Evolutionary conservation across 2,888 invertebrate genomes (phyloP).

Genomic region (Rhingia campestris): DNA sequence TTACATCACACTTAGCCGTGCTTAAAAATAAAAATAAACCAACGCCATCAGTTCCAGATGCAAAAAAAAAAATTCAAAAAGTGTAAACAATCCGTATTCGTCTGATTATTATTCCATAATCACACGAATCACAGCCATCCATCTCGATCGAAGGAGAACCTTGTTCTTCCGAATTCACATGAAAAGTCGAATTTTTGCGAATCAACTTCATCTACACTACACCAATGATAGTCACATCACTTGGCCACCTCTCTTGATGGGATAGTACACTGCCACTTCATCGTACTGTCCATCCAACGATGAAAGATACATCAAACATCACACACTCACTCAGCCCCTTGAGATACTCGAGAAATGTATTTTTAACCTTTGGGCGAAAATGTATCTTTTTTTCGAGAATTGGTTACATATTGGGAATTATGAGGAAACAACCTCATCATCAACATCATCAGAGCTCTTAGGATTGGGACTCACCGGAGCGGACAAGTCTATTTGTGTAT

Average conservation of each 20-base stretch:
- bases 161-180: conserved; percentile 15
- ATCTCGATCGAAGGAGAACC: conserved; percentile 24
- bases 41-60: background rate
- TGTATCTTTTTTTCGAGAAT: conserved; percentile 4
- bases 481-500: conserved; percentile 4
- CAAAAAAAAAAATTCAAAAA: conserved; percentile 10
- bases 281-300: background rate
- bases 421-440: conserved; percentile 43
- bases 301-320: conserved; percentile 1
- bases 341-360: conserved; percentile 25
- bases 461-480: conserved; percentile 36
- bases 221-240: conserved; percentile 11
- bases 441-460: no score
- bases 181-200: conserved; percentile 39
- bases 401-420: conserved; percentile 35
- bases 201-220: conserved; percentile 36
- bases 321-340: background rate
- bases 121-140: conserved; percentile 37
- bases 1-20: conserved; percentile 17
- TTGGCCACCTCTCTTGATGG: conserved; percentile 31
- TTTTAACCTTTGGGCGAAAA: conserved; percentile 31
- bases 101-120: conserved; percentile 47
- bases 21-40: conserved; percentile 50
- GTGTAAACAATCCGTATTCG: conserved; percentile 2
- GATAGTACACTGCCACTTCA: conserved; percentile 8